These are phyloP conservation scores for Nephila pilipes DNA, from an alignment of 1,140 invertebrate genomes.

Conservation along the genomic window DNA sequence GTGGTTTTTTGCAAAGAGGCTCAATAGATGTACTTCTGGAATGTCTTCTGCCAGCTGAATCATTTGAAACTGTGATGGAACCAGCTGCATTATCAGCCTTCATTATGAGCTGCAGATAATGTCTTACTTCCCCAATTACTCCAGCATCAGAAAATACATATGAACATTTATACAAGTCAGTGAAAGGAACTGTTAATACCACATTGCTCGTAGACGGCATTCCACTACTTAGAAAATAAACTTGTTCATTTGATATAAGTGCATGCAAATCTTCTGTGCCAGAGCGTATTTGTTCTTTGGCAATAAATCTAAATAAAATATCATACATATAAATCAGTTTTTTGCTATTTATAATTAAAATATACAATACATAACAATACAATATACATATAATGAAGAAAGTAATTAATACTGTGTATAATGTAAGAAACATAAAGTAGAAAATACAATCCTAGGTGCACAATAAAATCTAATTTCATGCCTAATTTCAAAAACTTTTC, in stretches of 20 bases:
- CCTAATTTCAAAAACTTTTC: too few species aligned
- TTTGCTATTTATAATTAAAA: not conserved
- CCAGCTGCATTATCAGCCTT: slow-evolving; percentile 84
- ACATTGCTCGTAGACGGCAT: slow-evolving; percentile 83
- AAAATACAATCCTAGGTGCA: too few species aligned
- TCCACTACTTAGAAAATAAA: slow-evolving; percentile 88
- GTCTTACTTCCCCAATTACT: slow-evolving; percentile 80
- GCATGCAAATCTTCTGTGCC: slow-evolving; percentile 87
- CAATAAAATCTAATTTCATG: too few species aligned
- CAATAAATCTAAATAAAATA: slow-evolving; percentile 85
- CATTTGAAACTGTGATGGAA: slow-evolving; percentile 65
- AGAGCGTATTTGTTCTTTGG: slow-evolving; percentile 89
- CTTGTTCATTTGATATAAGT: slow-evolving; percentile 88
- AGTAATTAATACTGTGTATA: too few species aligned
- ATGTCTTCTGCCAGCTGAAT: slow-evolving; percentile 56
- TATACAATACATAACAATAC: too few species aligned
- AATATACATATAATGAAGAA: not conserved
- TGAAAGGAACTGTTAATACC: slow-evolving; percentile 84
- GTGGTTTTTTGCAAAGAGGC: slow-evolving; percentile 84
- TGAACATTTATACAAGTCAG: slow-evolving; percentile 78
- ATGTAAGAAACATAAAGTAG: too few species aligned
- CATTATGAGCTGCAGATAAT: slow-evolving; percentile 89
- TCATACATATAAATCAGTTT: not conserved
- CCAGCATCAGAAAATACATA: slow-evolving; percentile 79
- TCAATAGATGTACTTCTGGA: slow-evolving; percentile 68